Base-by-base conservation (phyloP, 2,113 vertebrate species). In the Psilopogon haemacephalus region DNA sequence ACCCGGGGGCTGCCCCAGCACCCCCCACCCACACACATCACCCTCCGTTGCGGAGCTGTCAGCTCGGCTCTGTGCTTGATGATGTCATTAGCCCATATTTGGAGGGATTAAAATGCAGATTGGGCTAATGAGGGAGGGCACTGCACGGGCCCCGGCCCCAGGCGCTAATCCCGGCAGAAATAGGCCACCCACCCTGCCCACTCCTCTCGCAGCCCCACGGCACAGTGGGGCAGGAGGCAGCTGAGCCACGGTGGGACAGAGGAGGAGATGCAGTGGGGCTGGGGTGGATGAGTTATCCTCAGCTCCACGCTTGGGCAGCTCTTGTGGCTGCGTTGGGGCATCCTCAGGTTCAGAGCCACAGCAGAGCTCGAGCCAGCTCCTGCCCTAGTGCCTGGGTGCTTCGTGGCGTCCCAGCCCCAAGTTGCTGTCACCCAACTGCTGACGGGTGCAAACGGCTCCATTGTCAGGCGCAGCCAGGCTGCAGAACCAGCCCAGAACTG, bases 21-120 rank as follows among this genome's bases (percentile, higher is more conserved):
- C 59, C 83, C 73, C 77, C 33, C 62, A 4, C 15, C 37, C n/a
- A 21, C 4, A 1, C 15, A 2, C 58, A 14, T 24, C 48, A 21
- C 58, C 52, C 30, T 30, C 3, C 9, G 4, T 70, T 8, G 68
- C 11, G 1, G 77, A 0, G 30, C 73, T 37, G 28, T 28, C 71
- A 30, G 42, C 24, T 50, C 11, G 1, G 70, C 46, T 77, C 52
- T 17, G 13, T 7, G 67, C 3, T 2, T 42, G 73, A 55, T 68
- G 89, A 71, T 67, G 83, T 54, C 76, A 94, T 71, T 65, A 93
- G 50, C 90, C 35, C 46, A 6, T 67, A 23, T 81, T 87, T 33
- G 55, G 70, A 75, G 84, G 91, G 81, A 89, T 96, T 96, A 90
- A 92, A 89, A 93, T 44, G 86, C 86, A 95, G 94, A 87, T 69